Percentiles rank a stretch among this genome's conserved stretches.
Evolutionary conservation across 2,888 invertebrate species (phyloP).

Genomic region (Athripsodes cinereus): DNA sequence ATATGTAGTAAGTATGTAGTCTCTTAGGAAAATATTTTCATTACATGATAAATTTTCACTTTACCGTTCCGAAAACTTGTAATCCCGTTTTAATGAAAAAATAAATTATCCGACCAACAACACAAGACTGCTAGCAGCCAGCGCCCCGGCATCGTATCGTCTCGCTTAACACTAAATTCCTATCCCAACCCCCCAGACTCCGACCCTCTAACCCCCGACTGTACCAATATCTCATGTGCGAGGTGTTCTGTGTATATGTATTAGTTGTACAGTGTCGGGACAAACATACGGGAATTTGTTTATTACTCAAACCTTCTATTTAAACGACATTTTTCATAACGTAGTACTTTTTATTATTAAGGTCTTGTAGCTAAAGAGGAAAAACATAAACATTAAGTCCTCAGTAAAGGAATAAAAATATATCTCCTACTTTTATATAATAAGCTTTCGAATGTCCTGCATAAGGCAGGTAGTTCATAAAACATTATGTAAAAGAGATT

Average conservation of each 20-base stretch:
- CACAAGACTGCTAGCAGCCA: background rate
- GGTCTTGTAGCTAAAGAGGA: no score
- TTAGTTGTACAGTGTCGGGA: background rate
- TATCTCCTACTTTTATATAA: no score
- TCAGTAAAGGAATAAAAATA: no score
- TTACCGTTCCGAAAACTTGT: background rate
- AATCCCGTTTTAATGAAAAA: slow-evolving; percentile 1
- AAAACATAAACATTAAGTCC: no score
- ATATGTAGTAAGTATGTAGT: no score
- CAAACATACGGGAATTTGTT: background rate
- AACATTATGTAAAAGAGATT: no score
- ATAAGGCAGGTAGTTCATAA: no score
- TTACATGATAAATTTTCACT: slow-evolving; percentile 1
- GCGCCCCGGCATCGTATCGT: no score
- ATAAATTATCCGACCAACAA: background rate
- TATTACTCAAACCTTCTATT: background rate
- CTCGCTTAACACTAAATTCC: no score
- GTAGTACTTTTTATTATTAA: no score
- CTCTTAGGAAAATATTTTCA: background rate
- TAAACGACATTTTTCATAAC: background rate
- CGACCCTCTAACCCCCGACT: background rate
- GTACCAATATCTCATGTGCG: background rate
- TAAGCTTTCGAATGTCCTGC: no score
- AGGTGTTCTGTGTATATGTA: background rate
- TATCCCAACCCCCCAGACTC: background rate